Base-by-base conservation (phyloP, 2,797 vertebrate genomes). In the Coendou prehensilis region DNA sequence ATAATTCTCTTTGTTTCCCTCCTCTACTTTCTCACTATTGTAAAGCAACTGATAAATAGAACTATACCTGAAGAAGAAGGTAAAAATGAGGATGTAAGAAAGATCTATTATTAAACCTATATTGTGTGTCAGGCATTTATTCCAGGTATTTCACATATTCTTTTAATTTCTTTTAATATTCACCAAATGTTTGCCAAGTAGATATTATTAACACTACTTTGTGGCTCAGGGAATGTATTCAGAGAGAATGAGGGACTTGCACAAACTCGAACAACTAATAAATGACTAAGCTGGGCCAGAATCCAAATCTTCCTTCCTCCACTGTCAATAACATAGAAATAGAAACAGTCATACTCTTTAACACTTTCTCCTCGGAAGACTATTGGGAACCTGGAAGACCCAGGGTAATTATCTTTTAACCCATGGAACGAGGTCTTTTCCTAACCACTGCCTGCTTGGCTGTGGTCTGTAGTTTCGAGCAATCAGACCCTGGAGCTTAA, bases 1-100 rank as follows among this genome's bases (percentile, higher is more conserved):
- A 45, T 82, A 98, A 96, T 93, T 92, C 18, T 87, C 85, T 95
- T 78, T 94, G 69, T 87, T 96, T 47, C 63, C 45, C 47, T 81
- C 64, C 37, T 95, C 86, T 52, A 83, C 47, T 86, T 93, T 87
- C 59, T 96, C 4, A 41, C 67, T 84, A 61, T 91, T 97, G 91
- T 96, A 89, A 97, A 95, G 83, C 22, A 85, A 30, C 15, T 30
- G 56, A 41, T 82, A 81, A 95, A 61, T 41, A 90, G 81, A 94
- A 47, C 22, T 91, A 15, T 81, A 85, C 81, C 67, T 41, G 85
- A 63, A 90, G 76, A 81, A 95, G 33, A 17, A 69, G 33, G 30
- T 73, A 79, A 80, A 93, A 79, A 28, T 28, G 28, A 41, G 33
- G n/a, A 78, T 86, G 30, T 10, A 75, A 15, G 87, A 71, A n/a